A percentile compares a stretch with the other conserved stretches of the same genome.
These are phyloP conservation scores for Podarcis lilfordi DNA, from an alignment of 2,797 vertebrate genomes.

Conservation along the genomic window DNA sequence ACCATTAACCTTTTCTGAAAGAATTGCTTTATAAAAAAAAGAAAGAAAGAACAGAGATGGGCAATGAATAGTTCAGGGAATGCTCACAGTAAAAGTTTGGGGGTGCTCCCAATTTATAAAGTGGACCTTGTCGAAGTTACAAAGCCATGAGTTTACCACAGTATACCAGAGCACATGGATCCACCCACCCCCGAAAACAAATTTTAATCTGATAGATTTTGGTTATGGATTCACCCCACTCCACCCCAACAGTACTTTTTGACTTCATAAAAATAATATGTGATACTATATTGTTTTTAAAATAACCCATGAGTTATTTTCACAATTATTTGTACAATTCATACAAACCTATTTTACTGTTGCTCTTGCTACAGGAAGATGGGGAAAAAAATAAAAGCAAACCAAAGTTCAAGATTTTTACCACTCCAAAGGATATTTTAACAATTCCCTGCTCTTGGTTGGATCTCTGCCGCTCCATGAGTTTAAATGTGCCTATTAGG, in stretches of 20 bases:
- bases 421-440: neutral
- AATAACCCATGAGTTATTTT: neutral
- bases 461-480: neutral
- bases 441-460: neutral
- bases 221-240: neutral
- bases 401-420: neutral
- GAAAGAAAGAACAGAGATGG: constrained; percentile 28
- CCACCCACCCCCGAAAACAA: neutral
- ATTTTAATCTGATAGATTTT: neutral
- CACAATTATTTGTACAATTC: neutral
- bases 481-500: too few relatives aligned
- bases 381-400: too few relatives aligned
- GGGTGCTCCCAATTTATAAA: neutral
- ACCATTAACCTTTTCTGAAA: constrained; percentile 58
- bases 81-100: neutral
- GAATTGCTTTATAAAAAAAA: constrained; percentile 31
- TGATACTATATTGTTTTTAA: too few relatives aligned
- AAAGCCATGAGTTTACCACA: neutral
- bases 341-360: too few relatives aligned
- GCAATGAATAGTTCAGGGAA: constrained; percentile 31
- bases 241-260: too few relatives aligned
- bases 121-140: neutral
- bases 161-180: neutral
- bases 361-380: too few relatives aligned
- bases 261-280: too few relatives aligned